Base-by-base conservation (phyloP, 2,113 vertebrate species). In the Tricholaema leucomelas region DNA sequence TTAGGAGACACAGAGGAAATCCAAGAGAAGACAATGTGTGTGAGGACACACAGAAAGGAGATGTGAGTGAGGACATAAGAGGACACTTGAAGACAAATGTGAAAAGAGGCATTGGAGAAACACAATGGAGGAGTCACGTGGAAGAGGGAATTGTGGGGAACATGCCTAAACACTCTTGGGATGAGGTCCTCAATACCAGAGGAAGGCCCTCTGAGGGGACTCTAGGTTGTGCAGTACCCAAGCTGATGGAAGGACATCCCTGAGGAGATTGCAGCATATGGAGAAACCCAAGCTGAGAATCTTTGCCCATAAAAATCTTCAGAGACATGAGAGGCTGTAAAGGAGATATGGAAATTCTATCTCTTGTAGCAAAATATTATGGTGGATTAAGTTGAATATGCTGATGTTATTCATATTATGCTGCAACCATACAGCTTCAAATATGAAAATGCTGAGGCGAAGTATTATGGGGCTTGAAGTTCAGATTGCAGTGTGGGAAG, bases 41-140 rank as follows among this genome's bases (percentile, higher is more conserved):
- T 61, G 31, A 89, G 25, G 36, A 59, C 23, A 77, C 17, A 21
- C 2, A 36, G 40, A 42, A 75, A 42, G 33, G 18, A 52, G 15
- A 11, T n/a, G 5, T 40, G 56, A 31, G 11, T 30, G 55, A 17
- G 27, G 38, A 65, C 4, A 19, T 0, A 1, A 8, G 10, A 63
- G 9, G 6, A 38, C 1, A 23, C 19, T 30, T 54, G 52, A 54
- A 60, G 14, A 59, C 33, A 79, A 80, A 54, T 1, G 4, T 61
- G 33, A 76, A 65, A 17, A 70, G 14, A 21, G 31, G 12, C 3
- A 52, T 33, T 66, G 44, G 56, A 85, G n/a, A 84, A 81, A 77
- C 9, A 73, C 84, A 73, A 50, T 10, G 9, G 12, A 76, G 18
- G 19, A 65, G 31, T 35, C 27, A 36, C 8, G 30, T 23, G 28